Evolutionary conservation across 1,140 invertebrate genomes (phyloP), one percentile per base, ranked within the genome.

Genomic region (Heterodera schachtii): DNA sequence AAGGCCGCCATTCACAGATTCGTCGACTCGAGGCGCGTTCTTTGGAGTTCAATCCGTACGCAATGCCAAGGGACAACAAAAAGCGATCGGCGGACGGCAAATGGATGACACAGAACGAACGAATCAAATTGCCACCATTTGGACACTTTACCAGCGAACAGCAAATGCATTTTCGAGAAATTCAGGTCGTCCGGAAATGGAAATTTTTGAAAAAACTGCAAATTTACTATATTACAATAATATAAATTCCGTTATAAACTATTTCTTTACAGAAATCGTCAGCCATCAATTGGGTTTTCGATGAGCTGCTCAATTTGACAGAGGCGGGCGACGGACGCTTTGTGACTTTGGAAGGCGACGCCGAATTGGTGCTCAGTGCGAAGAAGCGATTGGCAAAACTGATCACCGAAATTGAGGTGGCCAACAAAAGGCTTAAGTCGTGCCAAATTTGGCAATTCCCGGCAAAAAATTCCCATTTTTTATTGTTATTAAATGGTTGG

Each of bases 131-230:
- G 47, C 74, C 74, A 19, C 74, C 66, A 0, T 76, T 76, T 21
- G 66, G 74, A 43, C 52, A 57, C 44, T 76, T 76, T 52, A 76
- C 52, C 66, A 66, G 16, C 41, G 74, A 76, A 76, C 74, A 76
- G 19, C 57, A 76, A 16, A 76, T 16, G 66, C 74, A 76, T 41
- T 76, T 76, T 52, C 41, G 74, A 60, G 74, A 76, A 76, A 76
- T 76, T 21, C 74, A 76, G 74, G 74, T 76, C 66, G 31, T n/a
- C 6, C 64, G 3, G 57, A 31, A 3, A 0, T 0, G 31, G 31
- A 31, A 31, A 31, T 31, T 31, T 31, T 31, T 31, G 31, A 31
- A 31, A 31, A 31, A n/a, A n/a, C n/a, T n/a, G n/a, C n/a, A n/a
- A n/a, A n/a, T n/a, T n/a, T n/a, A n/a, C n/a, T n/a, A n/a, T n/a